These are phyloP conservation scores for Cavia porcellus DNA, from an alignment of 2,113 vertebrate genomes.

Conservation along the genomic window DNA sequence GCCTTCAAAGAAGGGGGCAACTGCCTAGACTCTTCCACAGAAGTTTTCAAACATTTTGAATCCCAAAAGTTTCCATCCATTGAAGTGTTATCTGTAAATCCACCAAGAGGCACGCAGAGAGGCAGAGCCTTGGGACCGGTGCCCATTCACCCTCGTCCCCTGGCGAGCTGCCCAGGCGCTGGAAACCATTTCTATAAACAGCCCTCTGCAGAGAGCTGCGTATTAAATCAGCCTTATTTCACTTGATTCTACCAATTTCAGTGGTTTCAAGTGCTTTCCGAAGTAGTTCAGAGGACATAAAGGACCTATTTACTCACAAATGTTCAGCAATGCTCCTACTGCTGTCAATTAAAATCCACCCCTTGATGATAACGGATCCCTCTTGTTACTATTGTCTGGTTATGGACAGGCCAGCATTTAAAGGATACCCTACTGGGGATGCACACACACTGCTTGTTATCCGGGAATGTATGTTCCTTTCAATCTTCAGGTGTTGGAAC, in stretches of 20 bases:
- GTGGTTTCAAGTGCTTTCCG: background rate
- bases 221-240: background rate
- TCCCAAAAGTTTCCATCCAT: background rate
- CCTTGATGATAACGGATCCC: background rate
- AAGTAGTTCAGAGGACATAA: slow-evolving; percentile 44
- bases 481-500: background rate
- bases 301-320: slow-evolving; percentile 18
- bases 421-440: background rate
- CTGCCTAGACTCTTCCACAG: background rate
- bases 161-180: background rate
- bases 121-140: background rate
- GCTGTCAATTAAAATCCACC: background rate
- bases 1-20: slow-evolving; percentile 22
- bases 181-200: background rate
- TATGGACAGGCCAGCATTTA: background rate
- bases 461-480: background rate
- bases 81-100: slow-evolving; percentile 25
- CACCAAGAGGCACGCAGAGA: background rate
- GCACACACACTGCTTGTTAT: background rate
- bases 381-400: background rate
- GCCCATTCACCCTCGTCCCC: too few species aligned
- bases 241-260: background rate
- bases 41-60: slow-evolving; percentile 50
- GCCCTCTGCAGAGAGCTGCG: background rate
- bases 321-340: background rate